These are phyloP conservation scores for Merluccius polli DNA, from an alignment of 2,797 vertebrate species.

Conservation along the genomic window DNA sequence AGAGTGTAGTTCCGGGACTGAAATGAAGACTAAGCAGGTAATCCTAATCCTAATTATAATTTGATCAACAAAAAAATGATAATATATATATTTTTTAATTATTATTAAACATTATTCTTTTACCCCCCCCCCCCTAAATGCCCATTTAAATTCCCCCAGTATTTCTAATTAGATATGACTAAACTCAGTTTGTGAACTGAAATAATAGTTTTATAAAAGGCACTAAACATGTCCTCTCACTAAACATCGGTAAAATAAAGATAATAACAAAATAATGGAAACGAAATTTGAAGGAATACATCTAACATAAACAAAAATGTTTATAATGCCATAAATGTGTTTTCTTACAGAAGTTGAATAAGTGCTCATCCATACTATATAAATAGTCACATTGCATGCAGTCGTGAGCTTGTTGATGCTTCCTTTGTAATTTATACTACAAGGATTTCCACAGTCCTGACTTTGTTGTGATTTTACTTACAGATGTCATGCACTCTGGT, in stretches of 20 bases:
- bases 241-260: conserved; percentile 86
- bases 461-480: conserved; percentile 30
- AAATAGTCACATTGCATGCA: conserved; percentile 79
- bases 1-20: conserved; percentile 93
- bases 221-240: conserved; percentile 79
- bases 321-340: conserved; percentile 84
- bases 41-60: conserved; percentile 93
- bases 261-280: conserved; percentile 81
- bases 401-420: neutral
- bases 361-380: neutral
- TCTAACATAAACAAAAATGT: conserved; percentile 74
- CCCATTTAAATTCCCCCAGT: conserved; percentile 73
- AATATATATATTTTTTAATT: conserved; percentile 75
- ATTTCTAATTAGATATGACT: conserved; percentile 3
- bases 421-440: conserved; percentile 1
- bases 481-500: conserved; percentile 55
- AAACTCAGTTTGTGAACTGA: neutral
- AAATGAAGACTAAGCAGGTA: conserved; percentile 99
- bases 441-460: conserved; percentile 13
- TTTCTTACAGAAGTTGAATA: conserved; percentile 72
- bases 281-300: conserved; percentile 71
- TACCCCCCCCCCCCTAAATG: conserved; percentile 42
- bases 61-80: conserved; percentile 91
- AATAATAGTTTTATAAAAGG: neutral
- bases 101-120: neutral